These are phyloP conservation scores for Chondrosia reniformis DNA, from an alignment of 37 sponge, comb jelly and placozoan genomes.

Conservation along the genomic window DNA sequence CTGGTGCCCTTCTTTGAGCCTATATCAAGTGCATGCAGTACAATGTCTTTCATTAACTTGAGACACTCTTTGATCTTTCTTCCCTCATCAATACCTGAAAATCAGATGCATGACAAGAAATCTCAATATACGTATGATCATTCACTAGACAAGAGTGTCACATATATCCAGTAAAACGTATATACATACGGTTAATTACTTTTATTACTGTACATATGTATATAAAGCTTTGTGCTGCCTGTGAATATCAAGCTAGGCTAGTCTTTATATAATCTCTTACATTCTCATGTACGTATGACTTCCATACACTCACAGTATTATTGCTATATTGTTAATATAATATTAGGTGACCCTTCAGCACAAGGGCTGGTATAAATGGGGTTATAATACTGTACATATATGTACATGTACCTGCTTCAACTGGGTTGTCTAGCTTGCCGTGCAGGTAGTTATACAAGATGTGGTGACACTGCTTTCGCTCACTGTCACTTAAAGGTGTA, in stretches of 20 bases:
- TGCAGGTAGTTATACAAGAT: constrained; percentile 60
- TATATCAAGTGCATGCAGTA: constrained; percentile 43
- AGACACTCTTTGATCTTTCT: constrained; percentile 66
- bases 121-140: too few species aligned
- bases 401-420: constrained; percentile 44
- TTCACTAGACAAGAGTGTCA: too few species aligned
- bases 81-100: constrained; percentile 54
- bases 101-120: too few species aligned
- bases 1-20: constrained; percentile 8
- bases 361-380: not conserved
- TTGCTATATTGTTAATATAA: too few species aligned
- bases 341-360: too few species aligned
- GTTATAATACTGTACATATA: not conserved
- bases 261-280: too few species aligned
- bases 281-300: too few species aligned
- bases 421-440: constrained; percentile 65
- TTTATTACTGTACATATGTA: too few species aligned
- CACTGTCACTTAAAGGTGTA: constrained; percentile 24
- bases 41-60: constrained; percentile 47
- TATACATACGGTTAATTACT: not conserved
- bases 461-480: constrained; percentile 46
- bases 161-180: not conserved
- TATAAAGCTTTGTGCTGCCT: too few species aligned
- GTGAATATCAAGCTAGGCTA: too few species aligned
- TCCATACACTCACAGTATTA: too few species aligned